Base-by-base conservation (phyloP, 2,113 vertebrate genomes). In the Carettochelys insculpta region DNA sequence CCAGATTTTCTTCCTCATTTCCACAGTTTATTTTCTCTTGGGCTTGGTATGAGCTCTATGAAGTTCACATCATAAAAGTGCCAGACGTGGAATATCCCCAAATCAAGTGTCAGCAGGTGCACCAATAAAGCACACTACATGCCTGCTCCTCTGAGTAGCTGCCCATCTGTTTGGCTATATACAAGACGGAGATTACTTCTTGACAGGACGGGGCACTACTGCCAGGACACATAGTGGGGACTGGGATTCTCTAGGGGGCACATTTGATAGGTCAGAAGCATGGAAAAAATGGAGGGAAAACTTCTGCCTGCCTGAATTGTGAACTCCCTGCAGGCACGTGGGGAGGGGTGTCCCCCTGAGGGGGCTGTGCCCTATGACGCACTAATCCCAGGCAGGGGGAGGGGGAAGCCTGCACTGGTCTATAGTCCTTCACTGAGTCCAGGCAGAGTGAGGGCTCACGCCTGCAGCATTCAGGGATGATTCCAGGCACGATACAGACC, bases 131-230 rank as follows among this genome's bases (percentile, higher is more conserved):
- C 82, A 86, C 0, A 0, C 10, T 0, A 73, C 77, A 54, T 90
- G 94, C 86, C 94, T 95, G 93, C 90, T 94, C 81, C 68, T 83
- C 2, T 71, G 1, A 78, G 93, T 80, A 82, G 85, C n/a, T 3
- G 3, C 93, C 95, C 94, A 95, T 94, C 94, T 97, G 95, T 87
- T 97, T 83, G 84, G 88, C 84, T 27, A 14, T 86, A 83, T 94
- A 95, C 88, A 95, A 96, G 86, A 65, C 47, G 53, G 61, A 76
- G 25, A 90, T 58, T 77, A 83, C 56, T 80, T 31, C 68, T 89
- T 94, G 95, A 95, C 94, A 96, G 93, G 56, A 91, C 68, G 31
- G 20, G 65, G 89, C 50, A 86, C 53, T 54, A 81, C 50, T 95
- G 93, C 95, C 93, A 94, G 94, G 48, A 89, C 45, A 14, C 4